Base-by-base conservation (phyloP, 2,797 vertebrate species). In the Capromys pilorides region DNA sequence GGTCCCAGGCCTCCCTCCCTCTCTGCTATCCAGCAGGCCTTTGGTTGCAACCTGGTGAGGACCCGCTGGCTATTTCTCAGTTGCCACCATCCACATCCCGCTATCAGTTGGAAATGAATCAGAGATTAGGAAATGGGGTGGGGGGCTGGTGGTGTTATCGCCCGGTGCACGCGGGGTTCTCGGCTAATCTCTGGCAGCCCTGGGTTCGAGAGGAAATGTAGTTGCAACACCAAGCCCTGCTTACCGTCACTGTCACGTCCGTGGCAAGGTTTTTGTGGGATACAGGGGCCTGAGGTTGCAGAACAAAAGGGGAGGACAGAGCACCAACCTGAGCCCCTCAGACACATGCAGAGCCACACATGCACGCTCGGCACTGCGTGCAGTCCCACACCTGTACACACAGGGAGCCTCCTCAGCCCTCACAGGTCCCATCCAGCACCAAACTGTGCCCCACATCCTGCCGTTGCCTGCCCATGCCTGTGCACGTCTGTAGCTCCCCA, bases 51-150 rank as follows among this genome's bases (percentile, higher is more conserved):
- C 59, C 78, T 59, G 24, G 71, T 33, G 24, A 18, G 64, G 93
- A 93, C 93, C 36, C 2, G 8, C 89, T 0, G n/a, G 71, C 45
- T 39, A 69, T 79, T 85, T 97, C 97, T 92, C 36, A 16, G 84
- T 88, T 75, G 95, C 97, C 91, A 1, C 14, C 87, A 84, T 49
- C 87, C 91, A 95, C 95, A 59, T 94, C 95, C 96, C 93, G 88
- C 97, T 97, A 97, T 97, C 97, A 97, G 97, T 97, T 98, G 96
- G 88, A 97, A 98, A 97, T 97, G 97, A 97, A 97, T 98, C 98
- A 98, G 97, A 97, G 96, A 97, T 98, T 97, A 98, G 97, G 98
- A 98, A 98, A 97, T 73, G 92, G 95, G 51, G 45, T 94, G 94
- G 95, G 21, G 33, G 28, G 31, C 97, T 54, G 24, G 95, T 88